Percentiles rank a stretch among this genome's conserved stretches.
Evolutionary conservation across 2,888 invertebrate species (phyloP).

Genomic region (Osmoderma eremita): DNA sequence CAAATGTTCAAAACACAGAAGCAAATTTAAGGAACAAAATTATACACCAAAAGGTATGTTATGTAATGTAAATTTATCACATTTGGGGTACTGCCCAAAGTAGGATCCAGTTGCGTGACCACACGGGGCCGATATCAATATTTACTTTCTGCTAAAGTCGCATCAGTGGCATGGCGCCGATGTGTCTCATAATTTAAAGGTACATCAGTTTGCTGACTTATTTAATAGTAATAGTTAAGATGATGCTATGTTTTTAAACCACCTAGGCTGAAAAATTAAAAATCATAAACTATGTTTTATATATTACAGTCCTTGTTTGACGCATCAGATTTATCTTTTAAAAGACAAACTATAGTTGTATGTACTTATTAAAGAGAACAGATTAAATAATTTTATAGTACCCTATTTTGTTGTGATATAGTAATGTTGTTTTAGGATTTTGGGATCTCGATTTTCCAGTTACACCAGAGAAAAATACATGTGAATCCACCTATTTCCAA

Average conservation of each 20-base stretch:
- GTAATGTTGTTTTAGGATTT: slow-evolving; percentile 32
- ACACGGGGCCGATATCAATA: no score
- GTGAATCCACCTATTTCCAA: slow-evolving; percentile 8
- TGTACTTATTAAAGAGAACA: background rate
- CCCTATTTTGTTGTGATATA: background rate
- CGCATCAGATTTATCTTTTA: background rate
- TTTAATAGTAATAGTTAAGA: background rate
- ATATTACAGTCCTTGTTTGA: background rate
- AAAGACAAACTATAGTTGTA: background rate
- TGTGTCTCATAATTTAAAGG: background rate
- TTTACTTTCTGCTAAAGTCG: no score
- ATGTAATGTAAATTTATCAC: background rate
- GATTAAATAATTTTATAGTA: background rate
- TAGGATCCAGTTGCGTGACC: background rate
- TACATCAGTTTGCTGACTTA: no score
- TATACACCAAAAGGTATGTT: slow-evolving; percentile 30
- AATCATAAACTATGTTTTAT: background rate
- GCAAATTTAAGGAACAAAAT: slow-evolving; percentile 25
- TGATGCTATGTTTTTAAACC: background rate
- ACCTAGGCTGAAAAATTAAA: background rate
- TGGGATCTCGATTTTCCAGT: slow-evolving; percentile 35
- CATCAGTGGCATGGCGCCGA: no score
- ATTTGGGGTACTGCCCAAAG: background rate
- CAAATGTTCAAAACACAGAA: slow-evolving; percentile 40
- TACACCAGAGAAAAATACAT: background rate